These are phyloP conservation scores for Thamnophis sirtalis DNA, from an alignment of 2,113 vertebrate genomes.

Conservation along the genomic window DNA sequence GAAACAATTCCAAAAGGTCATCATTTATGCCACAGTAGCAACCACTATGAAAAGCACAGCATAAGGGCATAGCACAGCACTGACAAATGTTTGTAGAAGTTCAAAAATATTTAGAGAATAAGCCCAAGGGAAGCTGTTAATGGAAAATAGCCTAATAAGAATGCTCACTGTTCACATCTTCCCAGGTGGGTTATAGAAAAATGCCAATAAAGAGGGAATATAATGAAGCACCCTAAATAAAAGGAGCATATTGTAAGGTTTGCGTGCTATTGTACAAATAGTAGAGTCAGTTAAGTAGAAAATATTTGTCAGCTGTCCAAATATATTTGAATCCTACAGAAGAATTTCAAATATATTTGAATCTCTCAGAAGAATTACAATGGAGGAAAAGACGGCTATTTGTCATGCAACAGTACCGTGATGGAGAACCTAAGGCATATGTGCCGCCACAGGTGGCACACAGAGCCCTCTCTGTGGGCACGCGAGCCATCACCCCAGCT, in stretches of 20 bases:
- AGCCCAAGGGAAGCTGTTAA: background rate
- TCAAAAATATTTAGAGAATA: background rate
- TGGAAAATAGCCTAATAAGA: background rate
- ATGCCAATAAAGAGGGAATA: background rate
- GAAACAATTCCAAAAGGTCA: background rate
- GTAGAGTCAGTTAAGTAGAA: background rate
- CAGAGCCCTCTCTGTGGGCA: too few relatives aligned
- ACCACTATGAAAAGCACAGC: background rate
- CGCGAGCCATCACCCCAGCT: too few relatives aligned
- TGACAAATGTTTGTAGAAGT: background rate
- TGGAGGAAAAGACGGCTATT: background rate
- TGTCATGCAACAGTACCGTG: background rate
- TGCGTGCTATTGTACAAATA: background rate
- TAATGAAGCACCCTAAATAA: background rate
- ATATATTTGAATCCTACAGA: background rate
- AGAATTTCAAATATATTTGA: background rate
- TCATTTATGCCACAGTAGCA: background rate
- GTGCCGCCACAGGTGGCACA: too few relatives aligned
- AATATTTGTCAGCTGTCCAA: background rate
- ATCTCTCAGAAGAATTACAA: background rate
- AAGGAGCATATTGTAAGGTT: background rate
- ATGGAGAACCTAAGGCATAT: too few relatives aligned
- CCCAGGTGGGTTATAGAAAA: background rate
- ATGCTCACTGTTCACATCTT: background rate
- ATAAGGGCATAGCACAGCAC: background rate